These are phyloP conservation scores for Actinemys pallida DNA, from an alignment of 2,113 vertebrate genomes.

Conservation along the genomic window DNA sequence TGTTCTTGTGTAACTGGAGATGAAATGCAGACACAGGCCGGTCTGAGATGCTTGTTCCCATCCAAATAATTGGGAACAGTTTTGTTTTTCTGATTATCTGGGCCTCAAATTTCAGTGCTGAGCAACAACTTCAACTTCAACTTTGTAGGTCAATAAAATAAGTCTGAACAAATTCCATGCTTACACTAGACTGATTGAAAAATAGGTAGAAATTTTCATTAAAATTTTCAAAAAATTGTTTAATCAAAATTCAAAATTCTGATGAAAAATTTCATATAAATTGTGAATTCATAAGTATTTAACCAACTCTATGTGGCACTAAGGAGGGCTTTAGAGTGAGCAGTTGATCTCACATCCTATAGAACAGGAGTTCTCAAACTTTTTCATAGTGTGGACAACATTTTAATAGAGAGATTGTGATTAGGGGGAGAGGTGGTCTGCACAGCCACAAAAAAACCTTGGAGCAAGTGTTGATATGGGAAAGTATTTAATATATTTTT, in stretches of 20 bases:
- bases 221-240: no score
- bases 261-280: not conserved
- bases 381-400: not conserved
- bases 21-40: not conserved
- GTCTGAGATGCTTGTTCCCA: not conserved
- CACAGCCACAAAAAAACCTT: not conserved
- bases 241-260: no score
- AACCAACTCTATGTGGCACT: not conserved
- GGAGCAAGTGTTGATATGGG: not conserved
- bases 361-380: not conserved
- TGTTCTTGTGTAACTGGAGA: not conserved
- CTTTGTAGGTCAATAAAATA: no score
- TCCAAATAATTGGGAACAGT: not conserved
- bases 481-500: not conserved
- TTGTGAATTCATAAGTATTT: not conserved
- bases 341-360: not conserved
- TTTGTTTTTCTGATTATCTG: not conserved
- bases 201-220: no score
- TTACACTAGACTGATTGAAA: no score
- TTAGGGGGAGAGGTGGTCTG: not conserved
- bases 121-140: no score
- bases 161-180: no score
- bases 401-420: not conserved
- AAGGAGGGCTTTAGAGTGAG: not conserved
- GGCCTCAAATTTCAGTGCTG: no score